Base-by-base conservation (phyloP, 2,888 invertebrate species). In the Tachina grossa region DNA sequence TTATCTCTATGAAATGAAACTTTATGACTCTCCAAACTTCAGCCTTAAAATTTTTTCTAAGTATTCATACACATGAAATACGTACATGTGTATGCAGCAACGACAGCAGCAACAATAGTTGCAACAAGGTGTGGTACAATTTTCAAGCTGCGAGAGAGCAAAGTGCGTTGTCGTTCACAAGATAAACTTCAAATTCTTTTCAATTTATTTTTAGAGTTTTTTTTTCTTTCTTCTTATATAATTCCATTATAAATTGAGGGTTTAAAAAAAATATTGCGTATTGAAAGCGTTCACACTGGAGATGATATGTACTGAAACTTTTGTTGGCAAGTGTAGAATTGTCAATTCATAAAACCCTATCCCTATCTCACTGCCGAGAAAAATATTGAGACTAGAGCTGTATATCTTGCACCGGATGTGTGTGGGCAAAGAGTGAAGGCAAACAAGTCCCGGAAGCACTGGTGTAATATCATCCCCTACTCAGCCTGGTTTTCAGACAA, bases 51-150 rank as follows among this genome's bases (percentile, higher is more conserved):
- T 61, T 55, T 65, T 49, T 66, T 57, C 47, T 66, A 19, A 66
- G 57, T 53, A 51, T 53, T 65, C 55, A 45, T 43, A 74, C 6
- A 55, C 22, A 3, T 11, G 8, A 16, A 11, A n/a, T 11, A 59
- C 39, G 19, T 31, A 66, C 10, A 9, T n/a, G 49, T 31, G 31
- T 49, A 51, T 39, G 45, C 10, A 55, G 13, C 49, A 79, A 47
- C 41, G 66, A 74, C 51, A 63, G 79, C 72, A 66, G 16, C 55
- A 45, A 53, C 14, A n/a, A 57, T 72, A 43, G 16, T 65, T 74
- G 61, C 63, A 87, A 84, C 77, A 79, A 84, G 87, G 87, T 87
- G 87, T 87, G 87, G 87, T 83, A 43, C 68, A 68, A 59, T 41
- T 41, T 72, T 81, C 72, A 85, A 68, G 77, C 85, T 78, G 81